Evolutionary conservation across 2,113 vertebrate genomes (phyloP), one percentile per base, ranked within the genome.

Genomic region (Anarrhichthys ocellatus): DNA sequence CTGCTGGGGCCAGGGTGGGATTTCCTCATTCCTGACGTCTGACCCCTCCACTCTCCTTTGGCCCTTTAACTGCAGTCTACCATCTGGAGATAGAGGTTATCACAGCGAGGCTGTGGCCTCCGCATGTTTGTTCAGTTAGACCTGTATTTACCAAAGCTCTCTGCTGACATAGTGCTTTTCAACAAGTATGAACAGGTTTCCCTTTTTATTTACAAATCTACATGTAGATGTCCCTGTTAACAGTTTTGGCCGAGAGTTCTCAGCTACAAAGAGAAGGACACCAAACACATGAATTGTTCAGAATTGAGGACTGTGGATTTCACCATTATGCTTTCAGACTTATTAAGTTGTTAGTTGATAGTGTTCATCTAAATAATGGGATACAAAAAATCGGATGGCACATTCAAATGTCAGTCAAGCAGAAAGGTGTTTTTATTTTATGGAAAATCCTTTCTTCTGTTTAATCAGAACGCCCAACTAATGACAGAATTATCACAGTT

Each of bases 1-100:
- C 89, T 88, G 69, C 70, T 34, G 81, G 69, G 83, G 70, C 84
- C 83, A 87, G 89, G 89, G 90, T 90, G 92, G 92, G 92, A 92
- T 89, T 92, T 95, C 91, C 92, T 94, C 90, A 90, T 94, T 92
- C 87, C 89, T 90, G 86, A 80, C 14, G 71, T 85, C 73, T 85
- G 85, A 88, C 90, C 91, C 76, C 76, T 70, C 56, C 7, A n/a
- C 79, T 80, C 89, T 87, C 83, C 73, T 36, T 44, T 72, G 32
- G 38, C 82, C 61, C 84, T 85, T 82, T 76, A 85, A 84, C 69
- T 61, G 63, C 76, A 77, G 69, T 77, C 85, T 83, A 61, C 84
- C 89, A 89, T 91, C 87, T 91, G 91, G 82, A 91, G 72, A 79
- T 9, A 42, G 44, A 79, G 79, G 88, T 89, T 89, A 91, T 91